Evolutionary conservation across 2,888 invertebrate species (phyloP).

Genomic region (Chrysolina haemoptera): DNA sequence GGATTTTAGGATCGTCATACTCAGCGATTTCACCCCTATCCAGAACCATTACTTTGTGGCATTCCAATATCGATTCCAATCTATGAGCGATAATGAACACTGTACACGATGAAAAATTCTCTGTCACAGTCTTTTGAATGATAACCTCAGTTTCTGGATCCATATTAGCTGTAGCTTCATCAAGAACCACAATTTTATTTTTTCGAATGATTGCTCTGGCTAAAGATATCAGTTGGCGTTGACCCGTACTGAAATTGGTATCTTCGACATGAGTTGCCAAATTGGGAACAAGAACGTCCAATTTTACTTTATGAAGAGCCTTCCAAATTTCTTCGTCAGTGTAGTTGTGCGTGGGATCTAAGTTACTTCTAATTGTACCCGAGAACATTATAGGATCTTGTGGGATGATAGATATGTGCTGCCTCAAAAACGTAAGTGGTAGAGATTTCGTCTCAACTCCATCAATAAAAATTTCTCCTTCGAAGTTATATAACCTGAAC

Average conservation of each 20-base stretch:
- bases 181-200: constrained; percentile 72
- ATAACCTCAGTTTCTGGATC: constrained; percentile 72
- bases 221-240: constrained; percentile 73
- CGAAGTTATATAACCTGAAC: constrained; percentile 81
- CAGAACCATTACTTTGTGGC: constrained; percentile 77
- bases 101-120: constrained; percentile 72
- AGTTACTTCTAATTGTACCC: constrained; percentile 72
- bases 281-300: constrained; percentile 63
- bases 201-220: constrained; percentile 72
- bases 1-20: constrained; percentile 81
- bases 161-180: constrained; percentile 75
- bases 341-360: constrained; percentile 58
- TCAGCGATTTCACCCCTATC: constrained; percentile 84
- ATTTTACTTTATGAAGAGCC: constrained; percentile 65
- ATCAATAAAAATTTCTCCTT: constrained; percentile 78
- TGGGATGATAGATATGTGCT: constrained; percentile 71
- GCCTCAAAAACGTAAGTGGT: constrained; percentile 70
- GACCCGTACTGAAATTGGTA: constrained; percentile 64
- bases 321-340: constrained; percentile 61
- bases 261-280: constrained; percentile 56
- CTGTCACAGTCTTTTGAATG: constrained; percentile 72
- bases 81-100: constrained; percentile 71
- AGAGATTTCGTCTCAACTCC: constrained; percentile 64
- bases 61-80: constrained; percentile 73
- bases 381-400: constrained; percentile 72